Base-by-base conservation (phyloP, 1,140 invertebrate genomes). In the Scaptomyza montana region DNA sequence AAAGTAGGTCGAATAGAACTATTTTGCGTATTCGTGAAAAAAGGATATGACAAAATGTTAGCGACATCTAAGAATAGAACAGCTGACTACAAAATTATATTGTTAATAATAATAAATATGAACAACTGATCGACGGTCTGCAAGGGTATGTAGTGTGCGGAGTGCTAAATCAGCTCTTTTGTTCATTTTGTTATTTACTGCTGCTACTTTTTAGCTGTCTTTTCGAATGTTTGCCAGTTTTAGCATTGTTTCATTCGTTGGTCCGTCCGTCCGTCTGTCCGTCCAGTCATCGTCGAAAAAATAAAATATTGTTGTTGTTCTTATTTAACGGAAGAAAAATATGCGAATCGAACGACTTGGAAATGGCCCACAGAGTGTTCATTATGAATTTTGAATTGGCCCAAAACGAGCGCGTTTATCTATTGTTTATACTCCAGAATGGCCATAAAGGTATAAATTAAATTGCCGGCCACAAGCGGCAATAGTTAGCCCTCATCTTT, bases 331-430 rank as follows among this genome's bases (percentile, higher is more conserved):
- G 53, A 89, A 89, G 84, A 89, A 80, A 89, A 77, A 84, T 74
- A 89, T 89, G 84, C 84, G 84, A 89, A 78, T 77, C 78, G 73
- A 89, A 89, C 84, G 80, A 84, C 82, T 79, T 82, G 64, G 59
- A 87, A 86, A 77, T 87, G 82, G 78, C 68, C 76, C 67, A 41
- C 74, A 75, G 90, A 90, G 81, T 84, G 77, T 66, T 90, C 79
- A 87, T 86, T 90, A 90, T 76, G 81, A 76, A 84, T 90, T 78
- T 70, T 71, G 61, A 63, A 82, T 87, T 75, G 79, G 65, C 54
- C 59, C 66, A 71, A 59, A 86, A 82, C 67, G 65, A 84, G 80
- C 77, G 75, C 76, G 66, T 90, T 81, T 74, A 82, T 90, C 78
- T 79, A 74, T 79, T 90, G 84, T 90, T 89, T 90, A 90, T 89